These are phyloP conservation scores for Acrocephalus arundinaceus DNA, from an alignment of 2,113 vertebrate species.

Conservation along the genomic window DNA sequence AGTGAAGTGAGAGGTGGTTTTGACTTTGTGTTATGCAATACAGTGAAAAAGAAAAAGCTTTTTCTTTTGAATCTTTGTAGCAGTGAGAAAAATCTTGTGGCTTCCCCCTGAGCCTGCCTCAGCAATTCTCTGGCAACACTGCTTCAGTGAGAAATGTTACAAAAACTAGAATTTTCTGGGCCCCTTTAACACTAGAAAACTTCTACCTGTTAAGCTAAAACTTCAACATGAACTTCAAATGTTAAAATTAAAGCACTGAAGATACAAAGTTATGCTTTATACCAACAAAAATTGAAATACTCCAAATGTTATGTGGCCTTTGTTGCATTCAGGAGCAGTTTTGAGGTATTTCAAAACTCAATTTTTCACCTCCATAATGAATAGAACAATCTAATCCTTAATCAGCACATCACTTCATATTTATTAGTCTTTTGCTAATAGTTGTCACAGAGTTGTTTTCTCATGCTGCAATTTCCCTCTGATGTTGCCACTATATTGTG, in stretches of 20 bases:
- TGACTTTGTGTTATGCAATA: background rate
- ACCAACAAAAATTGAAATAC: background rate
- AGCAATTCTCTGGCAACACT: background rate
- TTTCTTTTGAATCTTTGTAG: background rate
- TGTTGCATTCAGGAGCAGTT: background rate
- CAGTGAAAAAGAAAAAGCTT: background rate
- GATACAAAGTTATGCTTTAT: background rate
- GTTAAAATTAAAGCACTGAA: background rate
- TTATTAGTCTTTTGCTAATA: background rate
- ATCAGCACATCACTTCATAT: background rate
- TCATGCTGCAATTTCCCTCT: background rate
- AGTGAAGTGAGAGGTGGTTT: background rate
- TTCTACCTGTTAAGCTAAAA: background rate
- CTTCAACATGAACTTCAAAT: background rate
- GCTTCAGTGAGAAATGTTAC: background rate
- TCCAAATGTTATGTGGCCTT: background rate
- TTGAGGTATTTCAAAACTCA: background rate
- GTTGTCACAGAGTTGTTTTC: background rate
- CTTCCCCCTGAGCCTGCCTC: background rate
- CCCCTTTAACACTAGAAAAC: background rate
- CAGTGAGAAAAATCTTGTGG: background rate
- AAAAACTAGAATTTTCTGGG: background rate
- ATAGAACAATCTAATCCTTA: background rate
- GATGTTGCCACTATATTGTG: background rate
- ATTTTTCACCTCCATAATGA: background rate